Percentiles rank a stretch among this genome's conserved stretches.
phyloP scores from a whole-genome alignment of 2,888 invertebrate genomes.

The Acanthosepion esculentum region DNA sequence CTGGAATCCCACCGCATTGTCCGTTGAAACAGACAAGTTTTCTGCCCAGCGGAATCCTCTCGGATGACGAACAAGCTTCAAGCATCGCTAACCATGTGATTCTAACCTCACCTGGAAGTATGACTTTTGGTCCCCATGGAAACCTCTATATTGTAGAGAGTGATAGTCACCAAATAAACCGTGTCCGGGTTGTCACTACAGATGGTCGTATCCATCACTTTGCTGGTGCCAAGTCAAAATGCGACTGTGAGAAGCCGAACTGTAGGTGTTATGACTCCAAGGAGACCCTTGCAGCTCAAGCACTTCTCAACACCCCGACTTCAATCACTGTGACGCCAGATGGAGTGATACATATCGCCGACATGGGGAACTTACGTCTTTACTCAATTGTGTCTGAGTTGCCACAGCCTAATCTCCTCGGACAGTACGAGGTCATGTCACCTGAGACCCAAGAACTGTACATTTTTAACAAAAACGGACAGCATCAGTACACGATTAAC shows the following conservation, averaged over 20 bases:
- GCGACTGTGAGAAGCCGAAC: slow-evolving; percentile 79
- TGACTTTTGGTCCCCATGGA: slow-evolving; percentile 93
- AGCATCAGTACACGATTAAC: slow-evolving; percentile 95
- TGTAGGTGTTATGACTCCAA: slow-evolving; percentile 89
- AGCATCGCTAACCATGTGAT: slow-evolving; percentile 87
- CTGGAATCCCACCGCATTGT: slow-evolving; percentile 95
- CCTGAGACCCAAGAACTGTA: slow-evolving; percentile 92
- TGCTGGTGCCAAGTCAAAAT: slow-evolving; percentile 86
- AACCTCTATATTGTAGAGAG: slow-evolving; percentile 94
- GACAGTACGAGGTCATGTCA: slow-evolving; percentile 90
- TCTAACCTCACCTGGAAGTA: slow-evolving; percentile 89
- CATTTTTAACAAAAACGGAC: slow-evolving; percentile 83
- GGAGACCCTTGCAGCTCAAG: slow-evolving; percentile 85
- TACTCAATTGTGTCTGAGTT: slow-evolving; percentile 78
- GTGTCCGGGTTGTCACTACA: slow-evolving; percentile 88
- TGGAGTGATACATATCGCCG: slow-evolving; percentile 95
- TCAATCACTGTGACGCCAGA: slow-evolving; percentile 93
- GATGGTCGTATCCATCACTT: slow-evolving; percentile 95
- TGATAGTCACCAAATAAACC: slow-evolving; percentile 91
- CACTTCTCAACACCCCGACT: slow-evolving; percentile 91
- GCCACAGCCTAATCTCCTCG: slow-evolving; percentile 62
- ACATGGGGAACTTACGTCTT: slow-evolving; percentile 85
- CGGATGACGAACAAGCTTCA: slow-evolving; percentile 69
- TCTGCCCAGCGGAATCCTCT: slow-evolving; percentile 65
- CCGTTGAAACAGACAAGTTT: slow-evolving; percentile 82